Conservation (phyloP, 2,797 vertebrate genomes). For the Helarctos malayanus region DNA sequence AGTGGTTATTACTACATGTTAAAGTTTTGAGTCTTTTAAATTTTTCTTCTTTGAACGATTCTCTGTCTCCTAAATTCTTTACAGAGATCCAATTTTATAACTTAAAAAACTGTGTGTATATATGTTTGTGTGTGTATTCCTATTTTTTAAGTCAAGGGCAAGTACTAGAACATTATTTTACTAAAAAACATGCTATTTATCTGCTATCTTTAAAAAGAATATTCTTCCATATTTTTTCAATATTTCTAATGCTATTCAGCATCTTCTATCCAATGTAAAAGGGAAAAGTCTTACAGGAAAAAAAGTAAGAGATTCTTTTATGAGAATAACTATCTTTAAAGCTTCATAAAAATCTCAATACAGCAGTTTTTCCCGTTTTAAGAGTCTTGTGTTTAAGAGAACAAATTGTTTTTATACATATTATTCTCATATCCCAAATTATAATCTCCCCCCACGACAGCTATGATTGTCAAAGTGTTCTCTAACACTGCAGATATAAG, state of each 20-base stretch:
- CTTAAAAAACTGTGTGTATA: background rate
- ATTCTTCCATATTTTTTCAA: background rate
- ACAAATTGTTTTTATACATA: conserved; percentile 74
- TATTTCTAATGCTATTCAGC: background rate
- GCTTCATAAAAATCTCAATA: background rate
- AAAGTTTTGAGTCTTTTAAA: background rate
- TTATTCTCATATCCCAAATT: conserved; percentile 66
- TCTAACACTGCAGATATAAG: conserved; percentile 79
- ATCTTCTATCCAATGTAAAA: background rate
- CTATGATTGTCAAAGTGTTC: conserved; percentile 80
- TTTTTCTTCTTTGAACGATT: background rate
- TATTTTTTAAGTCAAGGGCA: conserved; percentile 37
- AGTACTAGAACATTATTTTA: conserved; percentile 36
- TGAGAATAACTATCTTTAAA: conserved; percentile 36
- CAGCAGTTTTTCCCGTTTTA: conserved; percentile 67
- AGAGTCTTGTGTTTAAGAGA: conserved; percentile 60
- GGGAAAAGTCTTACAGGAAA: background rate
- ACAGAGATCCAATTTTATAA: background rate
- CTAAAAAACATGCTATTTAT: conserved; percentile 23
- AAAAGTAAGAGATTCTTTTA: conserved; percentile 35
- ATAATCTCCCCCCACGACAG: conserved; percentile 77
- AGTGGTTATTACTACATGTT: background rate
- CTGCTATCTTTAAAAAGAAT: background rate
- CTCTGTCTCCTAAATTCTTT: background rate
- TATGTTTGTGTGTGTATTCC: background rate